A percentile compares a stretch with the other conserved stretches of the same genome.
These are phyloP conservation scores for Ecliptopera silaceata DNA, from an alignment of 2,888 invertebrate genomes.

Conservation along the genomic window DNA sequence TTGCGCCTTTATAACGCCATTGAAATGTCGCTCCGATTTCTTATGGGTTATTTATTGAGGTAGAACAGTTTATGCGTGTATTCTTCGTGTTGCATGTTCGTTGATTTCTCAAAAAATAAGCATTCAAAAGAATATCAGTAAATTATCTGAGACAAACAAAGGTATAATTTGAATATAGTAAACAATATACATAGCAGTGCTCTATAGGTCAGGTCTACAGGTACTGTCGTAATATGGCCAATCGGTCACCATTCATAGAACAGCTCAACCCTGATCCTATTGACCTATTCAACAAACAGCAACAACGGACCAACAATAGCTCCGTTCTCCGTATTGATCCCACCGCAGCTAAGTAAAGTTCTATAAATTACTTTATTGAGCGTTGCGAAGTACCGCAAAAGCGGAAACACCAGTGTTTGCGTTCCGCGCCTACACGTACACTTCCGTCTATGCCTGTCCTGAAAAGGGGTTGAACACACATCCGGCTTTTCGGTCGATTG, in stretches of 20 bases:
- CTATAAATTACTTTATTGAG: conserved; percentile 47
- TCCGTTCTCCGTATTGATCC: conserved; percentile 23
- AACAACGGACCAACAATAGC: conserved; percentile 13
- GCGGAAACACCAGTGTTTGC: conserved; percentile 66
- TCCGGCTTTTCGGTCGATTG: conserved; percentile 16
- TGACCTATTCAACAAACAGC: conserved; percentile 23
- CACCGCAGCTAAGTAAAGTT: conserved; percentile 35
- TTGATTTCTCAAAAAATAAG: too few species aligned
- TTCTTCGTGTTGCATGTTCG: neutral
- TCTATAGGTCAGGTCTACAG: too few species aligned
- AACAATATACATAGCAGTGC: too few species aligned
- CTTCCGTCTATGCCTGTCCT: conserved; percentile 66
- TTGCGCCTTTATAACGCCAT: conserved; percentile 38
- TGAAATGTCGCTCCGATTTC: conserved; percentile 37
- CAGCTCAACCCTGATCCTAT: conserved; percentile 6
- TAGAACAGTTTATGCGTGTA: conserved; percentile 2
- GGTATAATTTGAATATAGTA: too few species aligned
- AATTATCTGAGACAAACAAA: too few species aligned
- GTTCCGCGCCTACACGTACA: conserved; percentile 65
- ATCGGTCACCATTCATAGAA: neutral
- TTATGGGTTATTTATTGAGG: conserved; percentile 32
- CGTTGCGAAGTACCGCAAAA: conserved; percentile 45
- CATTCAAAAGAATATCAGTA: too few species aligned
- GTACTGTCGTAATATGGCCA: too few species aligned
- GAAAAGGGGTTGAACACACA: conserved; percentile 12